A percentile compares a stretch with the other conserved stretches of the same genome.
Conservation (phyloP, 2,113 vertebrate species). For the Nycticebus coucang region DNA sequence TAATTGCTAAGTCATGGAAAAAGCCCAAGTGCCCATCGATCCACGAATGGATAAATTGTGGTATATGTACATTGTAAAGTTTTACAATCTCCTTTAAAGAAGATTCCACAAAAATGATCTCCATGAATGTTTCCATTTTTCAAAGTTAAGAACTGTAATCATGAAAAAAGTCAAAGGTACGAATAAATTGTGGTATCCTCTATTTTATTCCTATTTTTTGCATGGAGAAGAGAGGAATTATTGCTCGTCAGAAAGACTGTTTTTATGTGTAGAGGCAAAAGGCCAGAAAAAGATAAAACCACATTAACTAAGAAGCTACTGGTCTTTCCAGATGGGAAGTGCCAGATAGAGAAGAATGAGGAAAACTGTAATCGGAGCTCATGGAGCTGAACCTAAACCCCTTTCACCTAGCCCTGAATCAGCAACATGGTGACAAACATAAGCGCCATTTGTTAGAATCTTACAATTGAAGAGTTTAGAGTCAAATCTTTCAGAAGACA, state of each 20-base stretch:
- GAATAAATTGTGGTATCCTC: neutral
- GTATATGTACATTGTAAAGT: neutral
- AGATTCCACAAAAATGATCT: neutral
- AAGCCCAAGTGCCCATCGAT: too few species aligned
- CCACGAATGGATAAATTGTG: too few species aligned
- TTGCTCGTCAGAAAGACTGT: neutral
- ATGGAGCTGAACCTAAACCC: neutral
- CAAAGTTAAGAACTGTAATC: conserved; percentile 8
- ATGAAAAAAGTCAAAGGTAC: neutral
- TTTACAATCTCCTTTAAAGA: conserved; percentile 1
- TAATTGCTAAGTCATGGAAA: too few species aligned
- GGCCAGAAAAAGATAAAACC: neutral
- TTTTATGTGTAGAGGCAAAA: neutral
- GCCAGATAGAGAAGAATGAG: neutral
- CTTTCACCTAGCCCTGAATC: neutral
- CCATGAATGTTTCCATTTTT: neutral
- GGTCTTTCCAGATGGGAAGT: neutral
- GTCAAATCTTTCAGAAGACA: neutral
- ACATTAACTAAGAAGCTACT: neutral
- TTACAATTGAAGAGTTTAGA: neutral
- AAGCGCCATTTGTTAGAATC: neutral
- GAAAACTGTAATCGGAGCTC: neutral
- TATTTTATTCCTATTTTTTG: neutral
- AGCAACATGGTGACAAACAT: neutral
- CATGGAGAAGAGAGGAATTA: neutral